Evolutionary conservation across 2,797 vertebrate genomes (phyloP), one percentile per base, ranked within the genome.

Genomic region (Pseudomugil tenellus): DNA sequence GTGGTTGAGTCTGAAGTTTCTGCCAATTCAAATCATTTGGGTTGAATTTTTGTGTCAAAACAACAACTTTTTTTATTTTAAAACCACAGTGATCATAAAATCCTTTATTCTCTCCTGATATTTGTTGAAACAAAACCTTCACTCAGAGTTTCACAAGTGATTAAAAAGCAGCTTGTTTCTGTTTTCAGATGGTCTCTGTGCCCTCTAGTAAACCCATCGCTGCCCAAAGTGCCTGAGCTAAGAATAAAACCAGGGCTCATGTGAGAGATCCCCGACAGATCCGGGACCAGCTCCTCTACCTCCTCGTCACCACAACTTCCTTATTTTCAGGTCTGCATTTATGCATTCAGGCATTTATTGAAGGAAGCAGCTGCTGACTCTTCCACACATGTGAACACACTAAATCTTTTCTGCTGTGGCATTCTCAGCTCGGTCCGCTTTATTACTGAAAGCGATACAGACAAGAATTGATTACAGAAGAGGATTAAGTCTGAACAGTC

Each of bases 221-320:
- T 67, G 74, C 51, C 64, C 70, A 60, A 56, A 67, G 61, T 11
- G 70, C 58, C 55, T 41, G 72, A 17, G 74, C 83, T 83, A 87
- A 91, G 81, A 89, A 90, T 89, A 91, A 88, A 87, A 75, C 10
- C 49, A 4, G 46, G 51, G 81, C 87, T 87, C 74, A 80, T 76
- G 87, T 83, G 83, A 91, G 79, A 12, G 72, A 69, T 80, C 73
- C 63, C 32, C 46, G 77, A 84, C 70, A 23, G 77, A 58, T 81
- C 67, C 84, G 76, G 76, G 76, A 81, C 68, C 70, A 43, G 72
- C 77, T 86, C 58, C 58, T 88, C 85, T 92, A 89, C 86, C 90
- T 90, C 77, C 69, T 23, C 84, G 73, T 77, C 80, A 79, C 84
- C 85, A 90, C 91, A 90, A 49, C 89, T 94, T 95, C 92, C 90